These are phyloP conservation scores for Leucoraja ocellata DNA, from an alignment of 2,797 vertebrate genomes.

Conservation along the genomic window DNA sequence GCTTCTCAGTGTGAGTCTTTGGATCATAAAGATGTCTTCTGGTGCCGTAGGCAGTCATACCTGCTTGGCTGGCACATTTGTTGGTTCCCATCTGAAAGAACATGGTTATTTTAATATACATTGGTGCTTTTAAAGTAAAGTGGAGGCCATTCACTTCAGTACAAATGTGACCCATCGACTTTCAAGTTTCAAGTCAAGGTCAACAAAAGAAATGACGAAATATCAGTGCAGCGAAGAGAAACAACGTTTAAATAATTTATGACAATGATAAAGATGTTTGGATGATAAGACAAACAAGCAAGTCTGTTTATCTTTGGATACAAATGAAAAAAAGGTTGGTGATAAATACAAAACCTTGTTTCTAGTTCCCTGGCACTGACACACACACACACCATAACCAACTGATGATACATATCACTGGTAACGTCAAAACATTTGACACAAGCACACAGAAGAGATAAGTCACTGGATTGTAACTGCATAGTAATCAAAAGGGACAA, in stretches of 20 bases:
- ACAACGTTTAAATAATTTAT: neutral
- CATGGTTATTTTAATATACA: neutral
- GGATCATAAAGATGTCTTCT: slow-evolving; percentile 92
- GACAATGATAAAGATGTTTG: neutral
- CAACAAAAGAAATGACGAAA: neutral
- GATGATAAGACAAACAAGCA: neutral
- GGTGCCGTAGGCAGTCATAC: slow-evolving; percentile 95
- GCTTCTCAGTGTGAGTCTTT: slow-evolving; percentile 88
- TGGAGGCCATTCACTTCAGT: neutral
- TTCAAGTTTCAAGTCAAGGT: neutral
- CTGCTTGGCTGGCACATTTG: slow-evolving; percentile 94
- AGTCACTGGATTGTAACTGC: neutral
- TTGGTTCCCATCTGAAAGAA: slow-evolving; percentile 86
- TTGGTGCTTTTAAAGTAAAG: neutral
- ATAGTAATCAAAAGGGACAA: neutral
- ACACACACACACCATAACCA: too few species aligned
- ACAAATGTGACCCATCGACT: neutral
- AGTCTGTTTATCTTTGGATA: neutral
- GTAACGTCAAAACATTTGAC: neutral
- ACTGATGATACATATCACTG: too few species aligned
- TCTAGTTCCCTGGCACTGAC: neutral
- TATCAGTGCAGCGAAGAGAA: neutral
- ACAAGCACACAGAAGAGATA: neutral
- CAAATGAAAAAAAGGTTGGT: neutral
- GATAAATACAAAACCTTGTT: neutral